Percentiles rank a stretch among this genome's conserved stretches.
phyloP scores from a whole-genome alignment of 1,140 invertebrate genomes.

The Heterodera schachtii region DNA sequence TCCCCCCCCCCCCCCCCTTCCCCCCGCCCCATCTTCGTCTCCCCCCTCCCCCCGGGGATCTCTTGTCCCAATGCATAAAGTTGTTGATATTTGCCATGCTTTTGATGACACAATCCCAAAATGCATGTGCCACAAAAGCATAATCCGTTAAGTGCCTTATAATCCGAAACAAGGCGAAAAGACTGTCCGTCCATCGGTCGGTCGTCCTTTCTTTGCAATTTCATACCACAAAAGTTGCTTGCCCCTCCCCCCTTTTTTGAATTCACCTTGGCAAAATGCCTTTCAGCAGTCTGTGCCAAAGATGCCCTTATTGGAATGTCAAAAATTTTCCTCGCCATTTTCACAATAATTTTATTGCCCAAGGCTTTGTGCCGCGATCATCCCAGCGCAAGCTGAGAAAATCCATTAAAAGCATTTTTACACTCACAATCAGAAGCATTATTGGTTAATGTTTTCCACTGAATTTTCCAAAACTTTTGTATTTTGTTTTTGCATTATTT shows the following conservation, averaged over 20 bases:
- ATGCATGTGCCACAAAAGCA: neutral
- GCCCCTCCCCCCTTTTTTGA: neutral
- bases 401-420: too few relatives aligned
- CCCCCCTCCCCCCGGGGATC: neutral
- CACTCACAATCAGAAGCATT: neutral
- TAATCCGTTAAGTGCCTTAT: neutral
- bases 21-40: too few relatives aligned
- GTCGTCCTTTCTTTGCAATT: neutral
- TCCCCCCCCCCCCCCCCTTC: too few relatives aligned
- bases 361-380: neutral
- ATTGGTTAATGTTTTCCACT: neutral
- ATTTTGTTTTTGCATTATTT: neutral
- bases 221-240: neutral
- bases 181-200: neutral
- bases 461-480: too few relatives aligned
- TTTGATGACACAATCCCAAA: neutral
- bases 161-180: neutral
- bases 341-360: neutral
- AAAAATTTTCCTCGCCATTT: neutral
- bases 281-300: neutral
- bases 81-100: neutral
- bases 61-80: neutral
- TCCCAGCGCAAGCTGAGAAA: neutral
- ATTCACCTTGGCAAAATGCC: neutral
- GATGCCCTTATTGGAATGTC: neutral